Evolutionary conservation across 2,113 vertebrate genomes (phyloP), one percentile per base, ranked within the genome.

Genomic region (Heterotis niloticus): DNA sequence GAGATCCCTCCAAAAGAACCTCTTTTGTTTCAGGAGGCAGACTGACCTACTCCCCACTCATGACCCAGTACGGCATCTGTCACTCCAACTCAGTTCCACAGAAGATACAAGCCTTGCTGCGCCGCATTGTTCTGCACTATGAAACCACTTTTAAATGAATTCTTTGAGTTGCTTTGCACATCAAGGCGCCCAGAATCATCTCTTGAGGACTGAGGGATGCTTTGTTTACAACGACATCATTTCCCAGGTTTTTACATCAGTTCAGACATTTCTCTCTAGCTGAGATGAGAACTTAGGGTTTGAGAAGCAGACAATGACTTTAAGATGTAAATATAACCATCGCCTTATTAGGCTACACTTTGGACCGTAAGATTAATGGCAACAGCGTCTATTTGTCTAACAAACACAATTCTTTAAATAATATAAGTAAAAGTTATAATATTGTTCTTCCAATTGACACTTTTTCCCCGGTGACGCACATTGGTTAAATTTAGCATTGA

Each of bases 241-340:
- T 54, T 4, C 26, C 57, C 0, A 23, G 24, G 23, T 74, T 74
- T 44, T 57, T 28, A 23, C 23, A 24, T 17, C 54, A 16, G 13
- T 23, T 54, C 52, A 74, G 52, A 74, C 26, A 54, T 26, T 24
- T 57, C 11, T 5, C 56, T 73, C 56, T 73, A 26, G 54, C 54
- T 74, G 71, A 20, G 57, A 4, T 57, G 52, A 51, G 52, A 73
- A 52, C 71, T 24, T 56, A n/a, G 54, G 51, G 71, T 23, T n/a
- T 52, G 57, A 23, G 57, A 74, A 10, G 52, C 71, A 74, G 71
- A 74, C 51, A 54, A 10, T 57, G 24, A 14, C n/a, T 28, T 74
- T 57, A 54, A n/a, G 57, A 91, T 90, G 92, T 91, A 85, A 89
- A 92, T 90, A 89, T 84, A 87, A 77, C 86, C 89, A 90, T 92